These are phyloP conservation scores for Diplodus sargus DNA, from an alignment of 2,797 vertebrate genomes.

Conservation along the genomic window DNA sequence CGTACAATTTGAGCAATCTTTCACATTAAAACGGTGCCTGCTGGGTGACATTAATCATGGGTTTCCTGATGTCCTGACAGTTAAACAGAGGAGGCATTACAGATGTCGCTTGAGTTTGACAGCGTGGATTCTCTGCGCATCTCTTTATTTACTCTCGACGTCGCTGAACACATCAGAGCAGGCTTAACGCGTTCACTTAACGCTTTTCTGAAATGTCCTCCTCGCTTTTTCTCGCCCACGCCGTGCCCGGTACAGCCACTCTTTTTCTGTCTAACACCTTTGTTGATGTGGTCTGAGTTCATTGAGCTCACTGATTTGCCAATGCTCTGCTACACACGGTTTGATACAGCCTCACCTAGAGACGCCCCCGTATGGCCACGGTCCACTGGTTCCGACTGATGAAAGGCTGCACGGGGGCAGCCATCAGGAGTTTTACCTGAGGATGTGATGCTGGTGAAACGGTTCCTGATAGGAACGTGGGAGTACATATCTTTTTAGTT, in stretches of 20 bases:
- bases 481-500: background rate
- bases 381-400: conserved; percentile 34
- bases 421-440: conserved; percentile 27
- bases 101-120: conserved; percentile 1
- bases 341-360: conserved; percentile 34
- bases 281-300: conserved; percentile 33
- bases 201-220: conserved; percentile 21
- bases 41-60: conserved; percentile 26
- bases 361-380: conserved; percentile 5
- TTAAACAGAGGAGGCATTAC: conserved; percentile 10
- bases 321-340: conserved; percentile 39
- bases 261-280: conserved; percentile 26
- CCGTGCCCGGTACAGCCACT: background rate
- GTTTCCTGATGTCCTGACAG: conserved; percentile 24
- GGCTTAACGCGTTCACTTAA: background rate
- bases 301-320: conserved; percentile 22
- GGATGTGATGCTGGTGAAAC: conserved; percentile 26
- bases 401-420: conserved; percentile 25
- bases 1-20: conserved; percentile 16
- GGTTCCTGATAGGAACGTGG: conserved; percentile 25
- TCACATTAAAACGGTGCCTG: conserved; percentile 19
- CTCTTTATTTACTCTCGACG: conserved; percentile 17
- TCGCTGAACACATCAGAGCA: conserved; percentile 12
- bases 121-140: conserved; percentile 2
- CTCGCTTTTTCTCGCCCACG: background rate